Evolutionary conservation across 2,888 invertebrate species (phyloP), one percentile per base, ranked within the genome.

Genomic region (Rhagium mordax): DNA sequence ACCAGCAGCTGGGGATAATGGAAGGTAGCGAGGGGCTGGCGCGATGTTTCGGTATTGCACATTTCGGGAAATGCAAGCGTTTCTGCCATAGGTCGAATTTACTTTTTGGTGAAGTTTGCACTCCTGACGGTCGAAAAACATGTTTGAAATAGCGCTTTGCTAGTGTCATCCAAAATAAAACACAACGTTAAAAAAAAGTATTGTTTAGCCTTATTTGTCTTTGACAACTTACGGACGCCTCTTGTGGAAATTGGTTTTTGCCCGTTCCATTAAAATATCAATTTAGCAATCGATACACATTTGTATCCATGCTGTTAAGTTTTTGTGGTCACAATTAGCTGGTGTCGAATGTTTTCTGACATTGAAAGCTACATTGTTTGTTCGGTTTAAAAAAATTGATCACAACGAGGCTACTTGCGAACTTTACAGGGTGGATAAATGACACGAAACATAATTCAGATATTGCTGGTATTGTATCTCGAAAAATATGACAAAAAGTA

Each of bases 1-100:
- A 71, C 65, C 55, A 41, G 68, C 76, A 76, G 76, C 74, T 76
- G 74, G 48, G 69, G 41, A 51, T 51, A 57, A 68, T 41, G 33
- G 41, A 65, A 53, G 65, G 41, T n/a, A 18, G 21, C 29, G 65
- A 5, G 16, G 65, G 27, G 24, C 15, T 21, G 10, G 13, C n/a
- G 13, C 41, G 41, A 2, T 24, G 55, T 27, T n/a, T 29, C 2
- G 29, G 29, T 20, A 29, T 59, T 59, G 18, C 33, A 59, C 15
- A 59, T 33, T 41, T 33, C 16, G 33, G 10, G 13, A 41, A 41
- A 33, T 33, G 13, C n/a, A n/a, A n/a, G n/a, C n/a, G n/a, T n/a
- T n/a, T n/a, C n/a, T n/a, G n/a, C n/a, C n/a, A n/a, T n/a, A n/a
- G n/a, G n/a, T n/a, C n/a, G n/a, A n/a, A n/a, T n/a, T n/a, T n/a